Conservation (phyloP, 2,888 invertebrate species). For the Dicranocentrus wangi region DNA sequence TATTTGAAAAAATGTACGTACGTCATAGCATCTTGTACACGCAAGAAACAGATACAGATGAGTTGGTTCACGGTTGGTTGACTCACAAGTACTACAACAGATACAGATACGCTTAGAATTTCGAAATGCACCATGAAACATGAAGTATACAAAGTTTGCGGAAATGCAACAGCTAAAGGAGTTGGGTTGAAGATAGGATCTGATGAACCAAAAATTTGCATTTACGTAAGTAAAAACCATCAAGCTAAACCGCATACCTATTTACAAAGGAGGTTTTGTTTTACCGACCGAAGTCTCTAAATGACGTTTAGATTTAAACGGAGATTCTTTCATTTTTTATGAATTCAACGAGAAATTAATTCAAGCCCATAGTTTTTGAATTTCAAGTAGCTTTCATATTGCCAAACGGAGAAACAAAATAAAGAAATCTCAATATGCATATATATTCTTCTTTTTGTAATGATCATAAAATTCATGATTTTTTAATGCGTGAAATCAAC, state of each 20-base stretch:
- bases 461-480: background rate
- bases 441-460: background rate
- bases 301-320: background rate
- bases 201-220: background rate
- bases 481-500: conserved; percentile 39
- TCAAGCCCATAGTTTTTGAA: background rate
- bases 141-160: too few relatives aligned
- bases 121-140: too few relatives aligned
- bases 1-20: too few relatives aligned
- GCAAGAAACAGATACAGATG: background rate
- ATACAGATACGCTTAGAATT: background rate
- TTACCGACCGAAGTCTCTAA: too few relatives aligned
- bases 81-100: too few relatives aligned
- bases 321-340: background rate
- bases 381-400: too few relatives aligned
- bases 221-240: background rate
- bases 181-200: too few relatives aligned
- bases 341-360: background rate
- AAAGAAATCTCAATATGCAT: background rate
- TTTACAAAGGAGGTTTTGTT: too few relatives aligned
- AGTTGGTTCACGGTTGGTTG: background rate
- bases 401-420: background rate
- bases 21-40: background rate
- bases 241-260: too few relatives aligned
- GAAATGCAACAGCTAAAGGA: too few relatives aligned